Conservation (phyloP, 2,888 invertebrate genomes). For the Lasioglossum villosulum region DNA sequence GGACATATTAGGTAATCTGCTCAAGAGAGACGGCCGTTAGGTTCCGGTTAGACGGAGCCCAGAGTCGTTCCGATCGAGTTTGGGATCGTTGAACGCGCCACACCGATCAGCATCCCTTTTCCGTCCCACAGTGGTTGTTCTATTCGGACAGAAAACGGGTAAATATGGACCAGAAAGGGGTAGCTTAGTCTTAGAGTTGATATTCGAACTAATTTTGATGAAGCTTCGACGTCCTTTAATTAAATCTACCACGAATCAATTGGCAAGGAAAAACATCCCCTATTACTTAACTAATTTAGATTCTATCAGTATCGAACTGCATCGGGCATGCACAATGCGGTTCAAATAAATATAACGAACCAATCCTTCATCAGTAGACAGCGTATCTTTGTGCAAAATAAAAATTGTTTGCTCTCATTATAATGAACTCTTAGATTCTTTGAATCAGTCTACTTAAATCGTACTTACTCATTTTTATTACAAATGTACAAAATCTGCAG, state of each 20-base stretch:
- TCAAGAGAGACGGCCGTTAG: not conserved
- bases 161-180: not conserved
- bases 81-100: not conserved
- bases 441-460: no score
- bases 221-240: no score
- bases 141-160: not conserved
- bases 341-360: no score
- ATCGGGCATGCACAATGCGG: no score
- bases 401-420: no score
- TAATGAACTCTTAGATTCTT: no score
- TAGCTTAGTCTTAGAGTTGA: not conserved
- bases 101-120: not conserved
- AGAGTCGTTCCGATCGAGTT: not conserved
- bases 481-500: no score
- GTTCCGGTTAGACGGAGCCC: not conserved
- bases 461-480: no score
- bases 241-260: not conserved
- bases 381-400: no score
- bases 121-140: not conserved
- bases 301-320: no score
- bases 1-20: slow-evolving; percentile 21
- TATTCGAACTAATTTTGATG: no score
- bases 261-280: not conserved
- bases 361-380: no score
- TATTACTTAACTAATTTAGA: not conserved